Conservation (phyloP, 2,113 vertebrate genomes). For the Rhombomys opimus region DNA sequence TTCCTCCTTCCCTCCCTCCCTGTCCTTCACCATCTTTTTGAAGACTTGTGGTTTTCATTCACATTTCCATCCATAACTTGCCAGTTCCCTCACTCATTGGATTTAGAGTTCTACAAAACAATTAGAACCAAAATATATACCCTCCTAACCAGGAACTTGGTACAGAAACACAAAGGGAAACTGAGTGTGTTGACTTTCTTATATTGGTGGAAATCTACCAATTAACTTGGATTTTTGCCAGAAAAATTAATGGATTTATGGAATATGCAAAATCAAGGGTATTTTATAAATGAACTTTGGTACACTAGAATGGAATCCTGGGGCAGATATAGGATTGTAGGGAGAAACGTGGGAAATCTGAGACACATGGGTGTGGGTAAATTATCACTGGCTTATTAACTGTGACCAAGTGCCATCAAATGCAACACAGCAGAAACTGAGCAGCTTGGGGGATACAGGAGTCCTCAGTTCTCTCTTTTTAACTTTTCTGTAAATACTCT, state of each 20-base stretch:
- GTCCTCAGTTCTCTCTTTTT: background rate
- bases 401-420: background rate
- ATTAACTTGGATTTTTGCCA: slow-evolving; percentile 16
- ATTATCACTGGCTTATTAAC: background rate
- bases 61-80: background rate
- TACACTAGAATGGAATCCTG: background rate
- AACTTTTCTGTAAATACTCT: background rate
- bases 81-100: background rate
- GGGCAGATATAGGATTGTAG: background rate
- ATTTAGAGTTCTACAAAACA: background rate
- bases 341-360: background rate
- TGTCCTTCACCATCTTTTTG: background rate
- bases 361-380: background rate
- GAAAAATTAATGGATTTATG: background rate
- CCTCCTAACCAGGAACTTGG: background rate
- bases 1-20: background rate
- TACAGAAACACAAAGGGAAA: background rate
- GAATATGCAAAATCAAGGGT: background rate
- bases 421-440: background rate
- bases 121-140: background rate
- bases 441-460: background rate
- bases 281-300: background rate
- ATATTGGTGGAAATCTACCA: background rate
- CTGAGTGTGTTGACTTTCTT: background rate
- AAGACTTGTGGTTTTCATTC: background rate